Evolutionary conservation across 2,797 vertebrate genomes (phyloP), one percentile per base, ranked within the genome.

Genomic region (Gymnothorax reevesii): DNA sequence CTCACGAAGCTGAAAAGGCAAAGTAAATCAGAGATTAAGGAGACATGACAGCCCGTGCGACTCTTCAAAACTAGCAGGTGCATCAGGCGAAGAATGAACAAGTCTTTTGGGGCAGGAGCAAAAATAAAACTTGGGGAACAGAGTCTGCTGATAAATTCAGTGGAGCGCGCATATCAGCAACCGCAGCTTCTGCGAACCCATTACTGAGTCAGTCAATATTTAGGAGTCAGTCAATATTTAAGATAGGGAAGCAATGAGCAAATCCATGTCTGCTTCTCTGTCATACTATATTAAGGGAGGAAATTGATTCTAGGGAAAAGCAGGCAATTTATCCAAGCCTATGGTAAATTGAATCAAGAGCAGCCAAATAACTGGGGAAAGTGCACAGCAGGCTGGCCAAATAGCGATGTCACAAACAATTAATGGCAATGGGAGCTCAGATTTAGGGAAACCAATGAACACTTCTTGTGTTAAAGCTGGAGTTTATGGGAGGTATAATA

Each of bases 201-300:
- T 84, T 84, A 84, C 62, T 3, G 20, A 87, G 73, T 80, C 64
- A 52, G 71, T 77, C 73, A 62, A 77, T 83, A 84, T 86, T 86
- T 82, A 86, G 52, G 60, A 59, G 79, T 86, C 85, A 25, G 71
- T 75, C 71, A 64, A 77, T 84, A 84, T 86, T 86, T 83, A 86
- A 71, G 60, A 60, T 62, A 69, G 79, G 20, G 62, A 62, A 3
- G 80, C 62, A 83, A 42, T 4, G 3, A 71, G 83, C 62, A 64
- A 79, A 13, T 71, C 79, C 55, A 13, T 20, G 64, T 85, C 75
- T 57, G 27, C 75, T 49, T 27, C 33, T 7, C 57, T 42, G 57
- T 82, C 22, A 64, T 13, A 20, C 55, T 69, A 62, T 7, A 54
- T 84, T 71, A 62, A 77, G 71, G 71, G 73, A 59, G 84, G 84